Evolutionary conservation across 2,888 invertebrate genomes (phyloP).

Genomic region (Apotomis turbidana): DNA sequence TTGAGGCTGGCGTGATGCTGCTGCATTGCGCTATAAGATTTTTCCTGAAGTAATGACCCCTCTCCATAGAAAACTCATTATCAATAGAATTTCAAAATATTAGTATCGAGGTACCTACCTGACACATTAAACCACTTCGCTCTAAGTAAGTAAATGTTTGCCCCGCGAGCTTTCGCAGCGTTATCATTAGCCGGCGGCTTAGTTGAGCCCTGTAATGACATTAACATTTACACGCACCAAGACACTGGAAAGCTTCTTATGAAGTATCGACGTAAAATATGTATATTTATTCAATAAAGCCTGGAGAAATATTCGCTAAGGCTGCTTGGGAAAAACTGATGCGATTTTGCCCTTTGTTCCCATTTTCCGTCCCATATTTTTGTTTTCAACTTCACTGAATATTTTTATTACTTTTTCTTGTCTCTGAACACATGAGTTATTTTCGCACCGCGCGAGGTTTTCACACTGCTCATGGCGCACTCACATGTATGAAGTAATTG

Average conservation of each 20-base stretch:
- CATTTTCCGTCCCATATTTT: conserved; percentile 75
- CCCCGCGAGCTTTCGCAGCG: conserved; percentile 4
- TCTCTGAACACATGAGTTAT: conserved; percentile 71
- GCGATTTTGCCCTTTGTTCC: conserved; percentile 70
- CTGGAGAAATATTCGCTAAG: conserved; percentile 71
- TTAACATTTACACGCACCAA: conserved; percentile 49
- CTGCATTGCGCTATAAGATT: no score
- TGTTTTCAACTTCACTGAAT: conserved; percentile 77
- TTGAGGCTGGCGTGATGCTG: no score
- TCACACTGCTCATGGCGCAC: conserved; percentile 44
- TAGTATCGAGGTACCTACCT: background rate
- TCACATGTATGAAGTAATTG: conserved; percentile 29
- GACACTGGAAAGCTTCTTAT: conserved; percentile 62
- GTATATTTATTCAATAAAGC: conserved; percentile 78
- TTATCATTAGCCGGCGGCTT: conserved; percentile 33
- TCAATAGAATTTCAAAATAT: no score
- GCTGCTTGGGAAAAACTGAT: conserved; percentile 70
- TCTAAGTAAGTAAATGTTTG: background rate
- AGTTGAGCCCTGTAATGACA: conserved; percentile 43
- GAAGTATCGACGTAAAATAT: conserved; percentile 69
- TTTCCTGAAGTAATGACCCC: no score
- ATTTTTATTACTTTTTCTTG: conserved; percentile 75
- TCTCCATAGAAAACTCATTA: no score
- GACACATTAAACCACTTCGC: conserved; percentile 9
- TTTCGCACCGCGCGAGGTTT: conserved; percentile 56